Conservation (phyloP, 2,888 invertebrate genomes). For the Nomada flava region DNA sequence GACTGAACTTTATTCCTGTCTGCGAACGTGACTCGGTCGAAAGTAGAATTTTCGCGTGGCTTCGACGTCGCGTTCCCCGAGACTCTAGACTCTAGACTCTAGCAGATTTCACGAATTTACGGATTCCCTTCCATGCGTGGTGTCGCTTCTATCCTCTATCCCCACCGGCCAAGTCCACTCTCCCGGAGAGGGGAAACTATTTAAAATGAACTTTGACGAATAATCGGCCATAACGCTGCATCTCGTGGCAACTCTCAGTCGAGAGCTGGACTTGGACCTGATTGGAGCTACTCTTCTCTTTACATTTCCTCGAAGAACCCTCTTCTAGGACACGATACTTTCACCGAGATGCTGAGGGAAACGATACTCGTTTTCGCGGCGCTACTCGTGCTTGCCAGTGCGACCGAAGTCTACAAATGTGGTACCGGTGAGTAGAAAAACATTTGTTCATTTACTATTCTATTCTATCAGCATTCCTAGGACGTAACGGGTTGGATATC, state of each 20-base stretch:
- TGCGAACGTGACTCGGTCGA: background rate
- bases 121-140: constrained; percentile 38
- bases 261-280: constrained; percentile 69
- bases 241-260: constrained; percentile 63
- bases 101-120: constrained; percentile 29
- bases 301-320: background rate
- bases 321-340: constrained; percentile 59
- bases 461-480: no score
- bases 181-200: constrained; percentile 37
- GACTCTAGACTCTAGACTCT: background rate
- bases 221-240: constrained; percentile 37
- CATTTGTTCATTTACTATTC: background rate
- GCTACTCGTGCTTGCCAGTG: constrained; percentile 66
- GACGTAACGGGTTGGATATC: no score
- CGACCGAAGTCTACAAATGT: constrained; percentile 73
- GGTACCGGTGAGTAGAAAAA: constrained; percentile 63
- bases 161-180: constrained; percentile 15
- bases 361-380: constrained; percentile 74
- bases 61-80: background rate
- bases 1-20: background rate
- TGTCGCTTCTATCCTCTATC: constrained; percentile 29
- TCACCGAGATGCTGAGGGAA: constrained; percentile 76
- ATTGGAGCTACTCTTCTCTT: constrained; percentile 49
- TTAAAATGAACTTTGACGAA: constrained; percentile 60
- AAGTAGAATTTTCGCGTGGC: background rate